phyloP scores from a whole-genome alignment of 2,113 vertebrate species.

The Muntiacus reevesi region DNA sequence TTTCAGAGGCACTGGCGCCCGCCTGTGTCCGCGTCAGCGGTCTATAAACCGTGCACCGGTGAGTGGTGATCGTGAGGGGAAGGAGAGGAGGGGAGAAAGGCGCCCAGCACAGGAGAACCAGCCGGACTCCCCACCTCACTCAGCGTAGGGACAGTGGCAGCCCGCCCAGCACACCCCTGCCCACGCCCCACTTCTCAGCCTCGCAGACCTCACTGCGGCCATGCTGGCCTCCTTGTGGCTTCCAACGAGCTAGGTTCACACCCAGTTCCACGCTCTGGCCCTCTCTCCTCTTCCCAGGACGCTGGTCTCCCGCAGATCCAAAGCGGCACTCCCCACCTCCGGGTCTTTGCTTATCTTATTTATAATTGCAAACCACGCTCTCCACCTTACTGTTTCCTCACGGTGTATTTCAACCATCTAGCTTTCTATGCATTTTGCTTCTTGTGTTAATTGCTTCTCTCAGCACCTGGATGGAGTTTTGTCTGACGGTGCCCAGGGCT shows the following conservation, averaged over 20 bases:
- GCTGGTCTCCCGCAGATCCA: background rate
- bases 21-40: background rate
- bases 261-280: accelerated
- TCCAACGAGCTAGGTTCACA: background rate
- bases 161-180: accelerated
- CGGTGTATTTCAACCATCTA: accelerated
- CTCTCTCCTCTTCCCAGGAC: background rate
- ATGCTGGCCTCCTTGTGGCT: accelerated
- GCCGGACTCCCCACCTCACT: background rate
- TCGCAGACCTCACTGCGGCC: accelerated
- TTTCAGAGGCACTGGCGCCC: accelerated
- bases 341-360: background rate
- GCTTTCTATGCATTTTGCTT: background rate
- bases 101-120: background rate
- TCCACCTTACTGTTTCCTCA: background rate
- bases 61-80: background rate
- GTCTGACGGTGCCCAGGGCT: background rate
- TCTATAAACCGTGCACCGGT: background rate
- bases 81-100: background rate
- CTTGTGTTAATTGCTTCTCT: background rate
- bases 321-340: background rate
- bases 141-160: background rate
- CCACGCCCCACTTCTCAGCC: too few species aligned
- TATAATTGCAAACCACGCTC: background rate
- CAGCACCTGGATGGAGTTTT: background rate